phyloP scores from a whole-genome alignment of 2,113 vertebrate genomes.

The Hystrix brachyura region DNA sequence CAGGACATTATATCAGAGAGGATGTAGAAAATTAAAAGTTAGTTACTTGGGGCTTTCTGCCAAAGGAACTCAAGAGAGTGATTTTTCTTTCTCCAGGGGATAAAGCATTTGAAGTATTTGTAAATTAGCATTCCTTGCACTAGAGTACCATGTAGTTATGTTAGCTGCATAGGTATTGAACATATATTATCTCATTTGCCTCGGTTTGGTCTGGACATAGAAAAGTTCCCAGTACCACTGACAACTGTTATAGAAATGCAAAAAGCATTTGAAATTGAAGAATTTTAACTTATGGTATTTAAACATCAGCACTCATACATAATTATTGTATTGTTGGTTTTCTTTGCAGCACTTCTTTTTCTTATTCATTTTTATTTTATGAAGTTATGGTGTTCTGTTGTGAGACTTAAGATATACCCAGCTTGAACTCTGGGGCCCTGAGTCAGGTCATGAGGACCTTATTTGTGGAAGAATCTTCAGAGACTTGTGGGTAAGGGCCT shows the following conservation, averaged over 20 bases:
- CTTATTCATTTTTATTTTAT: neutral
- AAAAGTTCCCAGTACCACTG: conserved; percentile 4
- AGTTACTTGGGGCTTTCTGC: conserved; percentile 30
- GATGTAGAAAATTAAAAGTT: conserved; percentile 57
- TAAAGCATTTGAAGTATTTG: conserved; percentile 65
- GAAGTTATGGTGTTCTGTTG: neutral
- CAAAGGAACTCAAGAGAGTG: conserved; percentile 1
- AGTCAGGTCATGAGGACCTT: neutral
- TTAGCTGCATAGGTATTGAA: neutral
- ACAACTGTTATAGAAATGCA: neutral
- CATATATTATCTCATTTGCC: conserved; percentile 26
- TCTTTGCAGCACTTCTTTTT: neutral
- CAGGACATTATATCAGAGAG: conserved; percentile 45
- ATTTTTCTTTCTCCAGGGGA: conserved; percentile 50
- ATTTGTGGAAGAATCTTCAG: neutral
- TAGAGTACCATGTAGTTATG: neutral
- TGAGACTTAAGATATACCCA: neutral
- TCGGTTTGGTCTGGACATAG: neutral
- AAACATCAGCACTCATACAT: neutral
- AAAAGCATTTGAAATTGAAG: conserved; percentile 19
- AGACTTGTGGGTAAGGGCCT: neutral
- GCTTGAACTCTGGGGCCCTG: neutral
- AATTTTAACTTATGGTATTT: conserved; percentile 29
- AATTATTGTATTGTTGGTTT: neutral
- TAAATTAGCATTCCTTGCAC: conserved; percentile 59